Base-by-base conservation (phyloP, 2,888 invertebrate genomes). In the Lasioglossum pauxillum region DNA sequence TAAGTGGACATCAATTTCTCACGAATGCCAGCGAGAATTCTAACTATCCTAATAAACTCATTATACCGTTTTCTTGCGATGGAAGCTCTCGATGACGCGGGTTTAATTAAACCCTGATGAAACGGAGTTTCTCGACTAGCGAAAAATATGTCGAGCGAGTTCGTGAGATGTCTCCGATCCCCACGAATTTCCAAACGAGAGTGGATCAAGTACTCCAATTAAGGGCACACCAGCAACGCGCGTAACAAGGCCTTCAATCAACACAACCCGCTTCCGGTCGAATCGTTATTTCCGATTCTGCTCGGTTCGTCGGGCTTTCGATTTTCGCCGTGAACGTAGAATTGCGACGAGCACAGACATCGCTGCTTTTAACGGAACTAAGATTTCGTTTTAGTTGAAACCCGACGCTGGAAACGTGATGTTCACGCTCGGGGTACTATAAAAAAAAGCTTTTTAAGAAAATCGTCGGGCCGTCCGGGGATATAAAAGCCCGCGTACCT, bases 261-360 rank as follows among this genome's bases (percentile, higher is more conserved):
- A 38, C 75, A 46, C 75, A 35, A n/a, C 27, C 78, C 27, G 77
- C 73, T 73, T 80, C 44, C 75, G 44, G 46, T 35, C 8, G 72
- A 72, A 53, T 79, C 79, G 78, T 83, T 86, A 38, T 79, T 78
- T 78, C 76, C 86, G 60, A 41, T 71, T 74, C 71, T 31, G 5
- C 7, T 46, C 71, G 38, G 8, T 14, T 53, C 49, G 38, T 41
- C 38, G 19, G 38, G 69, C 41, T 75, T 67, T 86, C 74, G 73
- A 64, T 83, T 73, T 79, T 78, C 88, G 0, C 19, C 5, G 23
- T 19, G 2, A 49, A 49, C 49, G 49, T 49, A 8, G 49, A 23
- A 7, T 23, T 2, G 19, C 49, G 5, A 49, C 5, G 49, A 49
- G 19, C 49, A 23, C 49, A 2, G 19, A 23, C 8, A 10, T 53